Conservation (phyloP, 2,888 invertebrate species). For the Drosophila barbarae region DNA sequence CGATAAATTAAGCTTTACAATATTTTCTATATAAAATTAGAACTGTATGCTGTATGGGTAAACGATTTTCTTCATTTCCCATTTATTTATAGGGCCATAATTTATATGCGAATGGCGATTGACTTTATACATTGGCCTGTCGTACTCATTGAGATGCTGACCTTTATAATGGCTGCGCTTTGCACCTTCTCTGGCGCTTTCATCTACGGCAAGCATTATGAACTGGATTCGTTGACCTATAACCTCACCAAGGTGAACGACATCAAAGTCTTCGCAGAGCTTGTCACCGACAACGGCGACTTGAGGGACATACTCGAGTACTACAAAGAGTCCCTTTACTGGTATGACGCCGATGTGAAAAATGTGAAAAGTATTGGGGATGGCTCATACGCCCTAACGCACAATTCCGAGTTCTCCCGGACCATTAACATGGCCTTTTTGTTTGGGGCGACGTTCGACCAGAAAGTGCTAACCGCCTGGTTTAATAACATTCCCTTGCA, state of each 20-base stretch:
- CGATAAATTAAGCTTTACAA: background rate
- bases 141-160: conserved; percentile 19
- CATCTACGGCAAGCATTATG: conserved; percentile 43
- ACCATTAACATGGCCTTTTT: conserved; percentile 43
- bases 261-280: conserved; percentile 52
- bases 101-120: conserved; percentile 39
- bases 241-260: conserved; percentile 48
- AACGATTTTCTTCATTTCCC: no score
- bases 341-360: conserved; percentile 54
- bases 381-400: conserved; percentile 30
- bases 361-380: background rate
- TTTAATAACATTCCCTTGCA: conserved; percentile 65
- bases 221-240: conserved; percentile 38
- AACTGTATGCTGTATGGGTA: no score
- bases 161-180: conserved; percentile 19
- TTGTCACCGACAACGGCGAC: background rate
- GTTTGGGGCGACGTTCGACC: conserved; percentile 53
- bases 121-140: conserved; percentile 27
- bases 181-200: conserved; percentile 41
- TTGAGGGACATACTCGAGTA: conserved; percentile 31
- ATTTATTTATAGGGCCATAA: conserved; percentile 16
- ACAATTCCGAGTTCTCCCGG: conserved; percentile 23
- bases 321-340: conserved; percentile 51
- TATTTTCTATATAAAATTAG: background rate
- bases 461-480: conserved; percentile 51